Evolutionary conservation across 2,797 vertebrate genomes (phyloP), one percentile per base, ranked within the genome.

Genomic region (Gymnocypris eckloni): DNA sequence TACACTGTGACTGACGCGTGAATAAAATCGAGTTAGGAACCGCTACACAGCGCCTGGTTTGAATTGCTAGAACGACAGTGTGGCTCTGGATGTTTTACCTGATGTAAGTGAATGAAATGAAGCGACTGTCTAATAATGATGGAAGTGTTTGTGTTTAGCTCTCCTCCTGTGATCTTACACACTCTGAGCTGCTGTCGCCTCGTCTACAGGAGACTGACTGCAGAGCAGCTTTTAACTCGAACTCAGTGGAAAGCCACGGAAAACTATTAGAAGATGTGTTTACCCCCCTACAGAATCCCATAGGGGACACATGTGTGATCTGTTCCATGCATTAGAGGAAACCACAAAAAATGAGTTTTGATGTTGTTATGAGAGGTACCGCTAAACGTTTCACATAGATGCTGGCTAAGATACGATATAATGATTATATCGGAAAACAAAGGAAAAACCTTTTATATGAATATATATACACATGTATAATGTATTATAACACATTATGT

Each of bases 101-200:
- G 59, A 66, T 15, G 10, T 79, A 48, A 66, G 78, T 33, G 41
- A 66, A 67, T 13, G 59, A 67, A 80, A 67, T 48, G 78, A 78
- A 78, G 76, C 33, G 4, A 43, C 33, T 48, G 43, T 25, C 48
- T 85, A 70, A 69, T 67, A 54, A 79, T 33, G 64, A 50, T 56
- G 61, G 48, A 41, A 41, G 28, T n/a, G 48, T 45, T 73, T 66
- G 18, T 84, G 52, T 66, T 66, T 66, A 64, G 56, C 12, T 48
- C 78, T 33, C 59, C 50, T 76, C 28, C 28, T 76, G 28, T 76
- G 73, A 76, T 76, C 73, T 54, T 37, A 13, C 73, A 54, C 2
- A 52, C 72, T 75, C 48, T 12, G 41, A 72, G 70, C 70, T 28
- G 45, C 43, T 18, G 45, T 73, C 43, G 11, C 33, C 28, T 13